Evolutionary conservation across 1,140 invertebrate genomes (phyloP).

Genomic region (Mercenaria mercenaria): DNA sequence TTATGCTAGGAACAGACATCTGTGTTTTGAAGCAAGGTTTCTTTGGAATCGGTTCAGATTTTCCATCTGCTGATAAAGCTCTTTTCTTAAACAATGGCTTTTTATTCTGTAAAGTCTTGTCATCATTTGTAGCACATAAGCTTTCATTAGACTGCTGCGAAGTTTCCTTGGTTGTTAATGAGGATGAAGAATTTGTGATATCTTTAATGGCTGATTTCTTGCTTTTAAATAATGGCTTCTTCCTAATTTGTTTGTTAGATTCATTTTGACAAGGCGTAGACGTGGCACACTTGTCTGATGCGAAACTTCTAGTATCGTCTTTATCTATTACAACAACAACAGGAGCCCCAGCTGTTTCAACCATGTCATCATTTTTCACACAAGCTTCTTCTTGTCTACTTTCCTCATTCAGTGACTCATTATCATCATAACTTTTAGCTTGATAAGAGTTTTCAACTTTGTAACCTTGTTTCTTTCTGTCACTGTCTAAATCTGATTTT

Average conservation of each 20-base stretch:
- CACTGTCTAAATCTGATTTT: too few relatives aligned
- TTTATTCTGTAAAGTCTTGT: slow-evolving; percentile 3
- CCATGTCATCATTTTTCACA: neutral
- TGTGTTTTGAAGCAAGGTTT: slow-evolving; percentile 22
- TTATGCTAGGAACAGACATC: neutral
- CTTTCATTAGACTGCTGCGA: neutral
- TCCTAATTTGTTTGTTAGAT: neutral
- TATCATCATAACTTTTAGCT: too few relatives aligned
- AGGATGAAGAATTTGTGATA: neutral
- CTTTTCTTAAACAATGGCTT: slow-evolving; percentile 61
- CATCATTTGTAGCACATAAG: neutral
- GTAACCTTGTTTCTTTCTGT: too few relatives aligned
- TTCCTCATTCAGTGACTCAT: neutral
- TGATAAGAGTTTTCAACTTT: too few relatives aligned
- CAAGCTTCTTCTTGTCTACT: neutral
- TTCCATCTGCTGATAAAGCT: neutral
- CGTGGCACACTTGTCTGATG: too few relatives aligned
- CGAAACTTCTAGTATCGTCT: neutral
- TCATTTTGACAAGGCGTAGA: neutral
- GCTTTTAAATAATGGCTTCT: slow-evolving; percentile 43
- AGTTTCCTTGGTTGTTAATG: neutral
- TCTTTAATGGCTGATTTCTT: neutral
- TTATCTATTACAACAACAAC: neutral
- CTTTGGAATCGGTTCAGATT: neutral
- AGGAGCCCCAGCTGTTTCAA: neutral